Evolutionary conservation across 2,797 vertebrate genomes (phyloP), one percentile per base, ranked within the genome.

Genomic region (Mus caroli): DNA sequence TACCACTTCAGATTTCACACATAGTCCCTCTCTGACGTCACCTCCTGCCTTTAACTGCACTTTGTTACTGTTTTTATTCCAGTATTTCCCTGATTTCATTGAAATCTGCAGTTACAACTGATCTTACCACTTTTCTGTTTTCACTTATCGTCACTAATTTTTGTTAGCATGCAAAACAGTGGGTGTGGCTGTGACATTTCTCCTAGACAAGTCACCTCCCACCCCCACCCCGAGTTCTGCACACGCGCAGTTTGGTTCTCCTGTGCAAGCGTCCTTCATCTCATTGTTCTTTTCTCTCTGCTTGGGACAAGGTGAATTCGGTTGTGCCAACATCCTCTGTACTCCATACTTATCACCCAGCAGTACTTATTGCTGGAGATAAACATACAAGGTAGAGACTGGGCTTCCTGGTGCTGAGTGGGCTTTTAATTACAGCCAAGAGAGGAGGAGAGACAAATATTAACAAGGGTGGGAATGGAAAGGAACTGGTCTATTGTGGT

Each of bases 341-440:
- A 64, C 17, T 86, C 26, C 17, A n/a, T 75, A 93, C 54, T 83
- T 78, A 34, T n/a, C 84, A 92, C 43, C 67, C 69, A 77, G 15
- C 24, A 88, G 60, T 22, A 13, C 37, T 82, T 28, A 28, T 54
- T 67, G 58, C 54, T 73, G 43, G 60, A 90, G 60, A 31, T 64
- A 73, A 87, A n/a, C 20, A 40, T 26, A 37, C 7, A 6, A 15
- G 24, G n/a, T 40, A 50, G 71, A 88, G 50, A 56, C 28, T 26
- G 40, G n/a, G n/a, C 28, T 83, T 40, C n/a, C 34, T 67, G n/a
- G 17, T 28, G 34, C 22, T n/a, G 26, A 91, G 52, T 2, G 52
- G 91, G 69, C 15, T 82, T 96, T 96, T 69, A 64, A 62, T 75
- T 24, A 79, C 52, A n/a, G 46, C 20, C n/a, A 69, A 64, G 73